Evolutionary conservation across 92 coral and sea anemone species (phyloP).

Genomic region (Nematostella vectensis): DNA sequence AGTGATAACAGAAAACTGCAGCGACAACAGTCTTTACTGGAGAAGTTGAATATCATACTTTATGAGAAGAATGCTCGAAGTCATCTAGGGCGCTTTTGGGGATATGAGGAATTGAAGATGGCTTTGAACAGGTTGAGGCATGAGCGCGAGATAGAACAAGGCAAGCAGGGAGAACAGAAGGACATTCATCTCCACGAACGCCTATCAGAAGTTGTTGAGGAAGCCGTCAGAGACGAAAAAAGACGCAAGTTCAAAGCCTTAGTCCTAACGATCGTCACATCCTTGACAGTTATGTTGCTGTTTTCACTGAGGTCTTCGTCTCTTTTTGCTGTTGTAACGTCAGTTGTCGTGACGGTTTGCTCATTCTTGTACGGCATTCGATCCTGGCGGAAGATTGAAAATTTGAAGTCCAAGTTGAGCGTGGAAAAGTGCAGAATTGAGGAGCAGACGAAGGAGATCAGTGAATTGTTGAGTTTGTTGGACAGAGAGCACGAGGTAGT

Average conservation of each 20-base stretch:
- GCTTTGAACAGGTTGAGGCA: slow-evolving; percentile 35
- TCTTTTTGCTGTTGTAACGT: slow-evolving; percentile 8
- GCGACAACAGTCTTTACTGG: slow-evolving; percentile 28
- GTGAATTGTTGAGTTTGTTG: slow-evolving; percentile 44
- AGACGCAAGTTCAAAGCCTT: slow-evolving; percentile 11
- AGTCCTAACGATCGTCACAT: slow-evolving; percentile 3
- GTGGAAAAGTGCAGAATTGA: slow-evolving; percentile 24
- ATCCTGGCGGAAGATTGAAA: slow-evolving; percentile 22
- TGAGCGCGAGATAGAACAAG: slow-evolving; percentile 34
- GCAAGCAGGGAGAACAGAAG: slow-evolving; percentile 1
- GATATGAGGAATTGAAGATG: slow-evolving; percentile 49
- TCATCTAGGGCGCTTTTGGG: slow-evolving; percentile 32
- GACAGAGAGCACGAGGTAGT: slow-evolving; percentile 59
- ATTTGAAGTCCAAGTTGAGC: slow-evolving; percentile 13
- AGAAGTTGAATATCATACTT: slow-evolving; percentile 28
- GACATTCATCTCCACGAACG: slow-evolving; percentile 7
- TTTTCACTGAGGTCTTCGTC: slow-evolving; percentile 23
- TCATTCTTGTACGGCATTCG: slow-evolving; percentile 16
- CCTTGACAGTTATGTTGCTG: slow-evolving; percentile 9
- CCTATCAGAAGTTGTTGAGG: slow-evolving; percentile 13
- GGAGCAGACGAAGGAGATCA: slow-evolving; percentile 38
- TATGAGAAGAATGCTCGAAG: slow-evolving; percentile 22
- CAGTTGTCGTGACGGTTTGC: slow-evolving; percentile 22
- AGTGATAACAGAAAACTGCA: slow-evolving; percentile 24
- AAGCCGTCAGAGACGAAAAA: slow-evolving; percentile 11